Percentiles rank a stretch among this genome's conserved stretches.
These are phyloP conservation scores for Apostichopus californicus DNA, from an alignment of 35 echinoderm and acorn worm genomes.

Conservation along the genomic window DNA sequence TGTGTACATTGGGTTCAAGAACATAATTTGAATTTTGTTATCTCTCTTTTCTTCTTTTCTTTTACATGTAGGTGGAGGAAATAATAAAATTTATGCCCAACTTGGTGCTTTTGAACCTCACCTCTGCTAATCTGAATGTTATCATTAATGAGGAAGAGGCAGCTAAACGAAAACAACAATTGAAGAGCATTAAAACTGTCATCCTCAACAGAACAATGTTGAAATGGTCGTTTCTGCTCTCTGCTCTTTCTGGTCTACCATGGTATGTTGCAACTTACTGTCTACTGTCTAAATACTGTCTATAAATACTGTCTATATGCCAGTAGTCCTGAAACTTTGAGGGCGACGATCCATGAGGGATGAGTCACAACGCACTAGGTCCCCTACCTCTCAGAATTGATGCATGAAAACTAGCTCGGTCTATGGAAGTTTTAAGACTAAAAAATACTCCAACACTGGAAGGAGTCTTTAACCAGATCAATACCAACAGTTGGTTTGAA, in stretches of 20 bases:
- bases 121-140: background rate
- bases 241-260: background rate
- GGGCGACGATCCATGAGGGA: too few relatives aligned
- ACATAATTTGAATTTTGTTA: background rate
- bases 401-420: too few relatives aligned
- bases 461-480: too few relatives aligned
- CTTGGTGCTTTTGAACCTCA: conserved; percentile 10
- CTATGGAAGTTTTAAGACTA: too few relatives aligned
- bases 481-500: too few relatives aligned
- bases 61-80: background rate
- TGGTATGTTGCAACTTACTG: background rate
- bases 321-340: too few relatives aligned
- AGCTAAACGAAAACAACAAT: background rate
- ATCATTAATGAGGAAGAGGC: too few relatives aligned
- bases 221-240: background rate
- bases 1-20: background rate
- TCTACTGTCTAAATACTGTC: too few relatives aligned
- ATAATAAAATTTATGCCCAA: conserved; percentile 28
- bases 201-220: background rate
- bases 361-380: too few relatives aligned
- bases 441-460: too few relatives aligned
- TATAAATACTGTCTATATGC: too few relatives aligned
- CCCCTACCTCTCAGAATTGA: too few relatives aligned
- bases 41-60: background rate
- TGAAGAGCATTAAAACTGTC: background rate